A percentile compares a stretch with the other conserved stretches of the same genome.
Evolutionary conservation across 2,888 invertebrate species (phyloP).

Genomic region (Spodoptera picta): DNA sequence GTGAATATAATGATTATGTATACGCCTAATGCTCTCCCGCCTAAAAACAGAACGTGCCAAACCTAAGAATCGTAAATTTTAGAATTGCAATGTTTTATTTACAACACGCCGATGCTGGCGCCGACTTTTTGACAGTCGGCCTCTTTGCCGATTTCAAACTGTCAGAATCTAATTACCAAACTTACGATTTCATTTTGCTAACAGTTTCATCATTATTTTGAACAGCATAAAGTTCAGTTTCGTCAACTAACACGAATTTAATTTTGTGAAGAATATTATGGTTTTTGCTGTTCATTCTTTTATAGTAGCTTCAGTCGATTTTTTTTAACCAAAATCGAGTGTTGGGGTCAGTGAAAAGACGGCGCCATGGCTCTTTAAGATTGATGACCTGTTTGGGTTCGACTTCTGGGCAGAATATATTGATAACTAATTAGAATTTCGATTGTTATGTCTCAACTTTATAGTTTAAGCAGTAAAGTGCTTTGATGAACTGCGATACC

Average conservation of each 20-base stretch:
- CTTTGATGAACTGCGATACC: conserved; percentile 14
- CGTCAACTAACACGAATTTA: conserved; percentile 27
- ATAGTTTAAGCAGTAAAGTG: conserved; percentile 24
- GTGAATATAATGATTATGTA: conserved; percentile 45
- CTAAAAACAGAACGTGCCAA: conserved; percentile 63
- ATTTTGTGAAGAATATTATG: conserved; percentile 61
- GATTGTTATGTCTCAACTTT: conserved; percentile 57
- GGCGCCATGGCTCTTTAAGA: conserved; percentile 78
- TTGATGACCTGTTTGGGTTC: conserved; percentile 78
- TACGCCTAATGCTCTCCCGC: conserved; percentile 22
- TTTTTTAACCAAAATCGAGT: conserved; percentile 75
- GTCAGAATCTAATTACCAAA: conserved; percentile 87
- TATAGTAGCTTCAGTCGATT: conserved; percentile 77
- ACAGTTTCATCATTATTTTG: conserved; percentile 47
- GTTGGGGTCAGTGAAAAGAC: conserved; percentile 81
- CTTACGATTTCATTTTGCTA: conserved; percentile 55
- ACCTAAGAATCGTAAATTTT: conserved; percentile 71
- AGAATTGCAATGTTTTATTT: conserved; percentile 78
- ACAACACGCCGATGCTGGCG: conserved; percentile 79
- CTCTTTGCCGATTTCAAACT: conserved; percentile 84
- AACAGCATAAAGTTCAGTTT: conserved; percentile 57
- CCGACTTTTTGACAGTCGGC: conserved; percentile 86
- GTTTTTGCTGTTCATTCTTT: conserved; percentile 82
- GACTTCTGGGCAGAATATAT: conserved; percentile 71
- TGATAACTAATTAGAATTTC: conserved; percentile 72